phyloP scores from a whole-genome alignment of 1,140 invertebrate species.

The Saccostrea echinata region DNA sequence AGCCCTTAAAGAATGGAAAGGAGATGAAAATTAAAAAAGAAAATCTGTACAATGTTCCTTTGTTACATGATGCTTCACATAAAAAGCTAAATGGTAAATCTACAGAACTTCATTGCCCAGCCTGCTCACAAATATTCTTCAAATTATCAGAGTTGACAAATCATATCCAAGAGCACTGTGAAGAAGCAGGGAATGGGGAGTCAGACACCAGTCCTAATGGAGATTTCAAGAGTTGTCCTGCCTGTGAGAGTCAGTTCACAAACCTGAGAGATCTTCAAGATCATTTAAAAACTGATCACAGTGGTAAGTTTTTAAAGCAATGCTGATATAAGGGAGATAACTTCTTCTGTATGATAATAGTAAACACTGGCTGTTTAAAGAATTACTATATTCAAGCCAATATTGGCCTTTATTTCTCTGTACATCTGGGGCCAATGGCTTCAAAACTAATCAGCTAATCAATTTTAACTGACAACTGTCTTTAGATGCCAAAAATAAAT shows the following conservation, averaged over 20 bases:
- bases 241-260: not conserved
- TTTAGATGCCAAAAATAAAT: no score
- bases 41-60: not conserved
- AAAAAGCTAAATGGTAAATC: not conserved
- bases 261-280: constrained; percentile 25
- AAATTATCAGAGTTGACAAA: not conserved
- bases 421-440: no score
- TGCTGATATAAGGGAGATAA: constrained; percentile 5
- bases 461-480: no score
- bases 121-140: not conserved
- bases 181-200: not conserved
- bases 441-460: no score
- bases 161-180: constrained; percentile 24
- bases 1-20: not conserved
- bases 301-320: not conserved
- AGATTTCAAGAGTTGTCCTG: not conserved
- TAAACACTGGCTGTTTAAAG: no score
- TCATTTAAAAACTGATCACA: not conserved
- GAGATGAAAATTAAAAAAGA: not conserved
- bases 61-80: not conserved
- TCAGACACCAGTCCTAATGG: not conserved
- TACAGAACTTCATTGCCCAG: not conserved
- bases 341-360: not conserved
- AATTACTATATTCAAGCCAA: no score
- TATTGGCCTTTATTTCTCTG: no score